These are phyloP conservation scores for Masnerella sp. DNA, from an alignment of 2,888 invertebrate species.

Conservation along the genomic window DNA sequence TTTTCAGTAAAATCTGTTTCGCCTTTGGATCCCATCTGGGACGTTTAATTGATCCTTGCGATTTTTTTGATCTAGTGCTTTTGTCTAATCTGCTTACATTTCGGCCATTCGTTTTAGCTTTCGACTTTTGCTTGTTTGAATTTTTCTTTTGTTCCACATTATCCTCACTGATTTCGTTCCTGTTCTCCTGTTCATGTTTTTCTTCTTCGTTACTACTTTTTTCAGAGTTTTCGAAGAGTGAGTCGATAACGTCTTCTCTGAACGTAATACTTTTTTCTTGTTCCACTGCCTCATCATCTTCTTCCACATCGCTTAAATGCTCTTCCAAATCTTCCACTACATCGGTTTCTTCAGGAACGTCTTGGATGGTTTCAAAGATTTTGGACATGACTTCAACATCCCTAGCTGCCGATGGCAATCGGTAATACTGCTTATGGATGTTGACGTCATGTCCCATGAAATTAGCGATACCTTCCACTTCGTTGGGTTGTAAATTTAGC, in stretches of 20 bases:
- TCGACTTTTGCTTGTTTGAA: too few relatives aligned
- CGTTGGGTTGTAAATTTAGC: conserved; percentile 39
- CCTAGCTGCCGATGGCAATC: background rate
- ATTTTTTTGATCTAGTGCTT: too few relatives aligned
- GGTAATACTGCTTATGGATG: background rate
- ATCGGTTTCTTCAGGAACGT: background rate
- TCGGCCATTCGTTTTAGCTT: too few relatives aligned
- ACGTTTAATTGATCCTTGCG: too few relatives aligned
- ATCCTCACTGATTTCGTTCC: too few relatives aligned
- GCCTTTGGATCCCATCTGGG: background rate
- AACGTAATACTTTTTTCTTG: background rate
- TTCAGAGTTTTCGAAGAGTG: background rate
- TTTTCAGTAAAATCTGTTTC: background rate
- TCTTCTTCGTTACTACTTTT: background rate
- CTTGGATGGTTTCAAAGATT: background rate
- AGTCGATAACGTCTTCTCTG: background rate
- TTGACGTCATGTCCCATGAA: conserved; percentile 38
- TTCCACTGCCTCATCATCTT: background rate
- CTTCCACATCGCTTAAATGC: background rate
- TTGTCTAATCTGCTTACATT: too few relatives aligned
- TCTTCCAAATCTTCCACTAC: background rate
- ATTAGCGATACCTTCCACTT: conserved; percentile 41
- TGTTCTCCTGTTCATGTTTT: background rate
- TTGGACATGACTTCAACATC: background rate
- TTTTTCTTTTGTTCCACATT: too few relatives aligned